Conservation (phyloP, 2,888 invertebrate species). For the Torymus auratus region DNA sequence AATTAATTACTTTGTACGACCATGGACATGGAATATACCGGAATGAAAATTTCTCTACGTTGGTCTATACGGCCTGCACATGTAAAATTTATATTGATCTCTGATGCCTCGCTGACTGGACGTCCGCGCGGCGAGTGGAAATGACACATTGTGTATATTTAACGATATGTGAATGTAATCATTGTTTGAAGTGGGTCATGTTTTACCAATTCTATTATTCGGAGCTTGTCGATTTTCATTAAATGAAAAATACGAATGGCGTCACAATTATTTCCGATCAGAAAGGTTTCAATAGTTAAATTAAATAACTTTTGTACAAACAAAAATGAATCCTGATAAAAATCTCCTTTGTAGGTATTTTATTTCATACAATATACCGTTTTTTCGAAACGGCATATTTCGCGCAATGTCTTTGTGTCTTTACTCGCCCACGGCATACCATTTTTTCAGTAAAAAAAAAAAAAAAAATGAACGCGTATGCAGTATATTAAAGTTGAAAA, state of each 20-base stretch:
- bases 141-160: conserved; percentile 48
- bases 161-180: conserved; percentile 44
- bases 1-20: conserved; percentile 32
- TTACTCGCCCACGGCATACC: too few relatives aligned
- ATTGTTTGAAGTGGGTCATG: conserved; percentile 33
- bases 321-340: too few relatives aligned
- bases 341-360: too few relatives aligned
- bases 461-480: too few relatives aligned
- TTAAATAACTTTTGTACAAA: too few relatives aligned
- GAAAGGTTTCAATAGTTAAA: conserved; percentile 4
- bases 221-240: conserved; percentile 8
- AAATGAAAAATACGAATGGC: conserved; percentile 3
- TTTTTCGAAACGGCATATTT: too few relatives aligned
- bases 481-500: too few relatives aligned
- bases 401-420: too few relatives aligned
- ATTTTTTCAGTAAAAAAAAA: too few relatives aligned
- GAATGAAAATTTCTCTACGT: conserved; percentile 24
- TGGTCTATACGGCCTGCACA: conserved; percentile 4
- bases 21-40: neutral
- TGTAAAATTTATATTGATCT: conserved; percentile 43
- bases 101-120: conserved; percentile 13
- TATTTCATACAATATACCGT: too few relatives aligned
- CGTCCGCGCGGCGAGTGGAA: conserved; percentile 25
- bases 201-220: conserved; percentile 41
- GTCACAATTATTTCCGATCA: conserved; percentile 14